Evolutionary conservation across 2,888 invertebrate genomes (phyloP), one percentile per base, ranked within the genome.

Genomic region (Dione vanillae): DNA sequence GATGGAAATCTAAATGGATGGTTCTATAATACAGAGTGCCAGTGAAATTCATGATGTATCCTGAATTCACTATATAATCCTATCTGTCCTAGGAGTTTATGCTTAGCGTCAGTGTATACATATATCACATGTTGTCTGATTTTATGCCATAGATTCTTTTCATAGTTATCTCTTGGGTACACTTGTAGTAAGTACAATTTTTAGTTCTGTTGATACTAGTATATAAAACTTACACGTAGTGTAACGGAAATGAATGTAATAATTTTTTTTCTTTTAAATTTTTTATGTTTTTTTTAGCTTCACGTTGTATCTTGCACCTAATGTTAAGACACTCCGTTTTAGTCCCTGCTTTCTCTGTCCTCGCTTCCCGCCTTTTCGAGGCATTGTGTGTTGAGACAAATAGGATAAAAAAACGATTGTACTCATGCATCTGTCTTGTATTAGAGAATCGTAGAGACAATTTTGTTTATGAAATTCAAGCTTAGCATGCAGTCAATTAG

Each of bases 1-100:
- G 69, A 72, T 73, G 70, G 73, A 74, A 65, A 74, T 67, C 65
- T 71, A 71, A 76, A 75, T 75, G 74, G 70, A 72, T 71, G 71
- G 58, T 47, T 56, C 66, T 27, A 45, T 66, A 66, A 56, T 45
- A 37, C 45, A 66, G 45, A 56, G 66, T 20, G 37, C 66, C 19
- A 45, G 67, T 64, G 67, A 65, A 71, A 68, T 68, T 72, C 68
- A 56, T 66, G 69, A 69, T 69, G 59, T 52, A 61, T 62, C 64
- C 65, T 69, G 62, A 65, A 54, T 66, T 61, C 65, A 66, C 35
- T 47, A 47, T 19, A 47, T 58, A 66, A 58, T 47, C 47, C 45
- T 66, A 19, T 43, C 16, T 47, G 66, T 47, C 66, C 43, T 67
- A 47, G 47, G 14, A 58, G 47, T 58, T 67, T 58, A 40, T 56